Conservation (phyloP, 2,888 invertebrate species). For the Aromia moschata region DNA sequence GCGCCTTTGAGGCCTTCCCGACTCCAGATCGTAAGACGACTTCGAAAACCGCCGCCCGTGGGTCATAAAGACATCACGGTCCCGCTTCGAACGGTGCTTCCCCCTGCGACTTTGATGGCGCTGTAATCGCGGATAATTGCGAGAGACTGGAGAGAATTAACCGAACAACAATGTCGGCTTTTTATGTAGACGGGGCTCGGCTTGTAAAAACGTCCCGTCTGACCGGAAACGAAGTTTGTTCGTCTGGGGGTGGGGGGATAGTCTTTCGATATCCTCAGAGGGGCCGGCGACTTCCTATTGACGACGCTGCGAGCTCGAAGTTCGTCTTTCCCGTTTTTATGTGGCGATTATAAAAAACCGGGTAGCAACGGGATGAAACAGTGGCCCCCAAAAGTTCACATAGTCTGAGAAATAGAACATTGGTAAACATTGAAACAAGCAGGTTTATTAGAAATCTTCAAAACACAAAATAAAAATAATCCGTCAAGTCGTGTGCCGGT, state of each 20-base stretch:
- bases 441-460: no score
- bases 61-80: slow-evolving; percentile 57
- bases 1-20: slow-evolving; percentile 20
- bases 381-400: no score
- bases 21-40: slow-evolving; percentile 31
- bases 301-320: slow-evolving; percentile 15
- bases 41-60: slow-evolving; percentile 50
- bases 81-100: slow-evolving; percentile 45
- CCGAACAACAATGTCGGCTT: slow-evolving; percentile 60
- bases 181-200: slow-evolving; percentile 57
- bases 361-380: no score
- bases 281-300: slow-evolving; percentile 31
- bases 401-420: no score
- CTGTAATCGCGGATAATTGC: slow-evolving; percentile 62
- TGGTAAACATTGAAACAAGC: no score
- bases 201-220: slow-evolving; percentile 57
- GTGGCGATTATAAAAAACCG: slow-evolving; percentile 22
- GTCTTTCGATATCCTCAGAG: slow-evolving; percentile 53
- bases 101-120: slow-evolving; percentile 58
- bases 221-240: slow-evolving; percentile 57
- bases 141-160: slow-evolving; percentile 56
- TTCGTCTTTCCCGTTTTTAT: slow-evolving; percentile 25
- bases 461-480: no score
- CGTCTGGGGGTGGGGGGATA: slow-evolving; percentile 50
- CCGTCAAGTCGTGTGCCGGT: no score